Percentiles rank a stretch among this genome's conserved stretches.
phyloP scores from a whole-genome alignment of 2,113 vertebrate genomes.

The Epinephelus moara region DNA sequence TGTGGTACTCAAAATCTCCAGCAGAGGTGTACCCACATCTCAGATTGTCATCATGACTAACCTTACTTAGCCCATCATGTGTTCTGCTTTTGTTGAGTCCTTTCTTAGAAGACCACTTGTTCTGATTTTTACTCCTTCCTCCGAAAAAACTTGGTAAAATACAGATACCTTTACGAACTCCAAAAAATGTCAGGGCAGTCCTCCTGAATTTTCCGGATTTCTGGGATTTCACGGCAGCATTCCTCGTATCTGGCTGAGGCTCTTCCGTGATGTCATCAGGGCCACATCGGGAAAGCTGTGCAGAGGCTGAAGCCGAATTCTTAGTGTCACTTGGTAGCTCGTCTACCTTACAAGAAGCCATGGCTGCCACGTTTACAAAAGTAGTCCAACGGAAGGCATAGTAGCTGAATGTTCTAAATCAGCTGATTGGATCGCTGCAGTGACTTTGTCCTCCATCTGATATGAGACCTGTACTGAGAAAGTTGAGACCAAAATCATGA shows the following conservation, averaged over 20 bases:
- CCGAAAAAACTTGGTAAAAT: constrained; percentile 95
- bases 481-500: constrained; percentile 36
- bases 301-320: constrained; percentile 44
- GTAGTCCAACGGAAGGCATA: constrained; percentile 44
- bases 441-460: constrained; percentile 57
- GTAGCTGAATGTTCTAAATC: constrained; percentile 32
- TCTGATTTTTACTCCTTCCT: constrained; percentile 88
- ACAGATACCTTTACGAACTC: constrained; percentile 93
- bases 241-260: constrained; percentile 58
- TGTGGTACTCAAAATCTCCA: constrained; percentile 77
- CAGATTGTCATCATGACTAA: constrained; percentile 72
- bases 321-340: constrained; percentile 75
- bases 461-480: constrained; percentile 54
- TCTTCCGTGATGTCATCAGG: constrained; percentile 66
- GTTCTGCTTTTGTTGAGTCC: constrained; percentile 94
- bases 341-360: constrained; percentile 84
- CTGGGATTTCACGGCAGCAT: constrained; percentile 76
- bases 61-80: constrained; percentile 89
- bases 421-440: constrained; percentile 33
- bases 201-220: constrained; percentile 90
- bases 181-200: constrained; percentile 94
- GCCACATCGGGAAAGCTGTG: constrained; percentile 65
- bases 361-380: constrained; percentile 70
- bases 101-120: constrained; percentile 88
- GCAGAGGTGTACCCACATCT: constrained; percentile 68